Evolutionary conservation across 1,140 invertebrate species (phyloP).

Genomic region (Philopotamus ludificatus): DNA sequence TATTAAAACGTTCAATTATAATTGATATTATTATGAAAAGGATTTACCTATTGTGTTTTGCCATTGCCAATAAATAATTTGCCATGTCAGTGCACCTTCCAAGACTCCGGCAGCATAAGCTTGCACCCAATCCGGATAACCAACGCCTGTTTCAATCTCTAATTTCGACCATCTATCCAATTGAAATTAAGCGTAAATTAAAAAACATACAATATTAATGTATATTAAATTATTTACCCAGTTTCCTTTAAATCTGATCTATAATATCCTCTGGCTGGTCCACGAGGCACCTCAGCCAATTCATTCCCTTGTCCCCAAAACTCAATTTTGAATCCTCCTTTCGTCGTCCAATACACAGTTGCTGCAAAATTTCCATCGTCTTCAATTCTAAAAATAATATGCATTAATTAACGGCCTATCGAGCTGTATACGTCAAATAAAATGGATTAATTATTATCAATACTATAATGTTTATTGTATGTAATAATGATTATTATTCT

Average conservation of each 20-base stretch:
- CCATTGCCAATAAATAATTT: constrained; percentile 79
- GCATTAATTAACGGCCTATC: no score
- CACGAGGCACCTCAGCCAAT: constrained; percentile 59
- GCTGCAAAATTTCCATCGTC: constrained; percentile 73
- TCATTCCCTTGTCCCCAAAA: constrained; percentile 77
- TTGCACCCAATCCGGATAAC: constrained; percentile 74
- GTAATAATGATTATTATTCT: no score
- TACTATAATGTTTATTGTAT: no score
- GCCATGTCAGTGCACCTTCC: constrained; percentile 80
- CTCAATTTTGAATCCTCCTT: constrained; percentile 66
- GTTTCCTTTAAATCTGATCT: constrained; percentile 64
- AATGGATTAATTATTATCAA: no score
- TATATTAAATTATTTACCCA: constrained; percentile 55
- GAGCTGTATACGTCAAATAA: no score
- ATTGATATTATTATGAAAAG: no score
- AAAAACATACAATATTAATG: background rate
- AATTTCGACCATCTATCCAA: constrained; percentile 70
- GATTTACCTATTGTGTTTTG: constrained; percentile 64
- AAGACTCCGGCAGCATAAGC: constrained; percentile 87
- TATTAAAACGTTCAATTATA: background rate
- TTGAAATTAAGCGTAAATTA: background rate
- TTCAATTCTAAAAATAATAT: constrained; percentile 65
- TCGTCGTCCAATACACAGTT: constrained; percentile 67
- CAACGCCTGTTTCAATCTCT: constrained; percentile 73
- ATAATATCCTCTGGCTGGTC: constrained; percentile 70